These are phyloP conservation scores for Maconellicoccus hirsutus DNA, from an alignment of 1,140 invertebrate species.

Conservation along the genomic window DNA sequence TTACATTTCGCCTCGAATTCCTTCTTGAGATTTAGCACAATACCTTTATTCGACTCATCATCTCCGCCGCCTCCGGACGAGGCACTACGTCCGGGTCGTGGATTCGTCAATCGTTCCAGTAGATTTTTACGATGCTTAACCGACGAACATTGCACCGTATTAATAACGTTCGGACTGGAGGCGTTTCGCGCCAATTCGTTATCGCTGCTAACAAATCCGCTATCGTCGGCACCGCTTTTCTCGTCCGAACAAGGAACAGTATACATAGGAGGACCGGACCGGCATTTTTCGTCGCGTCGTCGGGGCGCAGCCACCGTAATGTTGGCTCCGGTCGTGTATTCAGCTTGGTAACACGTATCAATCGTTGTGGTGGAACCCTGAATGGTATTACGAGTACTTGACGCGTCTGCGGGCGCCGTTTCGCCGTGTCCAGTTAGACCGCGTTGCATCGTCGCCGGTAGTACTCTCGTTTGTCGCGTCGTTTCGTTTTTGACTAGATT, in stretches of 20 bases:
- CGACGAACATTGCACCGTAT: neutral
- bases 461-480: neutral
- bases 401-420: neutral
- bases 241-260: neutral
- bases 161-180: neutral
- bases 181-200: neutral
- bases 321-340: no score
- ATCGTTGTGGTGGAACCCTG: no score
- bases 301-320: no score
- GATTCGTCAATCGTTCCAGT: neutral
- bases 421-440: neutral
- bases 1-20: slow-evolving; percentile 68
- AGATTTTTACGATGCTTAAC: neutral
- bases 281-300: neutral
- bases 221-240: neutral
- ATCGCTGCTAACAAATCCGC: neutral
- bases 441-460: neutral
- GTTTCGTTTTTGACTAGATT: neutral
- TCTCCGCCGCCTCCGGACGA: neutral
- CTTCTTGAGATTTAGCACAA: slow-evolving; percentile 69
- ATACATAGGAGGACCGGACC: no score
- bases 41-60: slow-evolving; percentile 37
- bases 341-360: neutral
- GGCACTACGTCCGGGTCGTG: neutral
- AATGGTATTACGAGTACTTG: neutral